A percentile compares a stretch with the other conserved stretches of the same genome.
phyloP scores from a whole-genome alignment of 2,888 invertebrate species.

The Oscheius sp. region DNA sequence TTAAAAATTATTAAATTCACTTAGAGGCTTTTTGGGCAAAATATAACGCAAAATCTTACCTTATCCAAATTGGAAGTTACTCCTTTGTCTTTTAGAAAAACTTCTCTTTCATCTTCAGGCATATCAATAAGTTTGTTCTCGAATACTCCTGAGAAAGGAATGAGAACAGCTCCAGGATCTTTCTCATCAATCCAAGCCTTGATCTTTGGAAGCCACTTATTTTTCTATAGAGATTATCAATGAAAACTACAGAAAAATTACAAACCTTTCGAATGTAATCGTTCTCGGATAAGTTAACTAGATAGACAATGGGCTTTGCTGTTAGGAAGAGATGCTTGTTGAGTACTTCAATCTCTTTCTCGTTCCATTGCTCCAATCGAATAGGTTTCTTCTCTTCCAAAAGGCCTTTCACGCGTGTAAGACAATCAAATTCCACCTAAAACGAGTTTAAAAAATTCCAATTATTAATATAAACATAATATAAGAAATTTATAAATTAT shows the following conservation, averaged over 20 bases:
- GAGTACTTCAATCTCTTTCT: constrained; percentile 73
- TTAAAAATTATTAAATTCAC: no score
- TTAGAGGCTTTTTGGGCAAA: no score
- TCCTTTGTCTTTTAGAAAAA: constrained; percentile 80
- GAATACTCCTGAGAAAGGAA: constrained; percentile 93
- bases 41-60: constrained; percentile 2
- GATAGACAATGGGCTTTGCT: constrained; percentile 94
- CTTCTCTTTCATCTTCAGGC: constrained; percentile 80
- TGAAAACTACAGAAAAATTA: not conserved
- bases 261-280: constrained; percentile 88
- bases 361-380: constrained; percentile 78
- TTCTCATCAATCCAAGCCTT: constrained; percentile 98
- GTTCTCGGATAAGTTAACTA: constrained; percentile 95
- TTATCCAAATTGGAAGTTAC: constrained; percentile 50
- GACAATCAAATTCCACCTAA: constrained; percentile 78
- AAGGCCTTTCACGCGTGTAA: constrained; percentile 84
- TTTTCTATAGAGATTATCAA: constrained; percentile 57
- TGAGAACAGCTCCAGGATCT: constrained; percentile 86
- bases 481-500: no score
- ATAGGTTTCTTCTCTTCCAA: constrained; percentile 89
- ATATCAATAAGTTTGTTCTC: constrained; percentile 87
- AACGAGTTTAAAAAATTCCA: not conserved
- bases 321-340: constrained; percentile 96
- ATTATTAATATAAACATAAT: no score
- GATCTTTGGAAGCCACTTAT: constrained; percentile 82